phyloP scores from a whole-genome alignment of 2,113 vertebrate genomes.

The Noctilio leporinus region DNA sequence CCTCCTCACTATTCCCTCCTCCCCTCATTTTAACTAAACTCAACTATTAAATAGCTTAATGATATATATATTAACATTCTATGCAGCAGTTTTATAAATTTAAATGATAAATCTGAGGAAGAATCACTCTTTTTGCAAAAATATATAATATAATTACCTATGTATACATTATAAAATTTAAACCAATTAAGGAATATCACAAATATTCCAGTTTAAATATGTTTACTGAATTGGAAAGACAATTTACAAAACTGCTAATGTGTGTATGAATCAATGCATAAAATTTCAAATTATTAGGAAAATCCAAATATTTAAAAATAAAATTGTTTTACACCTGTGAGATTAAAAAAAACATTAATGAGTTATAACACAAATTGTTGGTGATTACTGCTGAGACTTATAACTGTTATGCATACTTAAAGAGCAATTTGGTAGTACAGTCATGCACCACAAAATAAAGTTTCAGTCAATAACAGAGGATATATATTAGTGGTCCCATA shows the following conservation, averaged over 20 bases:
- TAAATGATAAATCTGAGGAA: background rate
- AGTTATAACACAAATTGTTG: background rate
- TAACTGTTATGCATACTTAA: background rate
- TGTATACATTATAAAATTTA: background rate
- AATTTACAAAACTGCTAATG: background rate
- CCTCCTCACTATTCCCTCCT: too few species aligned
- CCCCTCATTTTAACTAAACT: too few species aligned
- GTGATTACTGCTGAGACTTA: background rate
- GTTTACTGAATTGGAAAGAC: background rate
- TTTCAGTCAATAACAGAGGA: background rate
- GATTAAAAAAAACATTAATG: background rate
- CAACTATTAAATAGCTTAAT: too few species aligned
- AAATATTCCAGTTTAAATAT: background rate
- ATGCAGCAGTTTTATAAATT: background rate
- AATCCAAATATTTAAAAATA: background rate
- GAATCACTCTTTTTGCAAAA: background rate
- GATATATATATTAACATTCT: too few species aligned
- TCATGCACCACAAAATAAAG: background rate
- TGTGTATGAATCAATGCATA: background rate
- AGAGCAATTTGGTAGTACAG: background rate
- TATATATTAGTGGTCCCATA: background rate
- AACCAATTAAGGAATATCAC: background rate
- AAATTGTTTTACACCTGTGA: background rate
- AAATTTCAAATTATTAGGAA: background rate
- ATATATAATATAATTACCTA: background rate